Percentiles rank a stretch among this genome's conserved stretches.
phyloP scores from a whole-genome alignment of 2,888 invertebrate genomes.

The Linhomoeus sp. region DNA sequence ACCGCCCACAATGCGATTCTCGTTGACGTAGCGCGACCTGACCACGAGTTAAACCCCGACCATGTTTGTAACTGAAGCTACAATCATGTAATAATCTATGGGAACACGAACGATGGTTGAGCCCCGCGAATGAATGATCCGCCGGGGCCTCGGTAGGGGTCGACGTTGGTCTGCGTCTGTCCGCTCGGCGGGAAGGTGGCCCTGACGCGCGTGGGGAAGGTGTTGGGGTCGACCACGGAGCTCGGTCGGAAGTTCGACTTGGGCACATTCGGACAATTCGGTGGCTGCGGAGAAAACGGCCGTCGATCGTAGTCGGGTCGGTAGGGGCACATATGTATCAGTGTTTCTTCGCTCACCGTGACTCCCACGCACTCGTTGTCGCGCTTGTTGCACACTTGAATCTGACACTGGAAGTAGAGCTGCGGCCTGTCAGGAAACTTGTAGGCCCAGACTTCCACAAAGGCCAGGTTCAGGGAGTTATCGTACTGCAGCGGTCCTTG shows the following conservation, averaged over 20 bases:
- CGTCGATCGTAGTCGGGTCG: neutral
- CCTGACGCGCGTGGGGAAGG: neutral
- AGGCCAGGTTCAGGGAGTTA: conserved; percentile 15
- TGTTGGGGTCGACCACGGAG: neutral
- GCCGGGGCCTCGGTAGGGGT: no score
- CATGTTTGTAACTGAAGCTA: no score
- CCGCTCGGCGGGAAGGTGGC: neutral
- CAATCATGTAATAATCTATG: no score
- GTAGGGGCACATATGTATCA: neutral
- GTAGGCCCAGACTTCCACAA: conserved; percentile 17
- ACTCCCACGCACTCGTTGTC: conserved; percentile 19
- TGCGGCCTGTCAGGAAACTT: conserved; percentile 17
- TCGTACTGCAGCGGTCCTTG: conserved; percentile 15
- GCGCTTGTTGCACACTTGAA: conserved; percentile 18
- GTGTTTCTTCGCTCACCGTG: conserved; percentile 9
- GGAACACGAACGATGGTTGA: no score
- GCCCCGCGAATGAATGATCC: no score
- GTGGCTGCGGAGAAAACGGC: conserved; percentile 10
- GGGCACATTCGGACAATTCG: conserved; percentile 11
- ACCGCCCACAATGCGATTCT: no score
- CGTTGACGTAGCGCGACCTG: no score
- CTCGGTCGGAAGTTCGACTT: conserved; percentile 8
- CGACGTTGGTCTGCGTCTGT: no score
- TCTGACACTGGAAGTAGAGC: conserved; percentile 20
- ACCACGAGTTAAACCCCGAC: no score